Evolutionary conservation across 2,113 vertebrate species (phyloP), one percentile per base, ranked within the genome.

Genomic region (Catharus minimus): DNA sequence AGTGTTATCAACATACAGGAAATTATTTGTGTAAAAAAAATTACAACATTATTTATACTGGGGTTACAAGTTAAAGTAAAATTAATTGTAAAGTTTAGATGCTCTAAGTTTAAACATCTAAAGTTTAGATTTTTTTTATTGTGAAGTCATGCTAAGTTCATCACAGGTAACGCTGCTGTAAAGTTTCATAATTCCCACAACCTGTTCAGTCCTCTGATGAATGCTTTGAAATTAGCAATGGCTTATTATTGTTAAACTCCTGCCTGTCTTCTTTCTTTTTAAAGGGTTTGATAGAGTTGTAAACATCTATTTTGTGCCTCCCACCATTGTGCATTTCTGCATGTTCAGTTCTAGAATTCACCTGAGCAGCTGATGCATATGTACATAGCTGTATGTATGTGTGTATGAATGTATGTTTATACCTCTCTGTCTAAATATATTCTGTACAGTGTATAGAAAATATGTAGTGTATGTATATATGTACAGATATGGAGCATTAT

Each of bases 391-490:
- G 78, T 89, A 92, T 94, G 88, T 93, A 90, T 86, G 94, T 94
- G 84, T 96, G 93, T 97, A 95, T 92, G 92, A 96, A 96, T 97
- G 96, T 97, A 96, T 82, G 96, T 96, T 93, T 95, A 93, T 94
- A 96, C 46, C 81, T 91, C 62, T 73, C 50, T 68, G 93, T 96
- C 79, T 87, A 84, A 92, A 89, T 94, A 83, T 77, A 82, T 64
- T 69, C 43, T 97, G 96, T 97, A 97, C 96, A 96, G 97, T 97
- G 96, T 97, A 97, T 90, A 97, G 95, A 93, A 81, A 82, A 75
- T 53, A 67, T 50, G 76, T 46, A 76, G 89, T 65, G 80, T 94
- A 72, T 94, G 86, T 98, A 97, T 96, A 96, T 95, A 97, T 97
- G 97, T 97, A 97, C 95, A 98, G 94, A 91, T 83, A 79, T 8